Percentiles rank a stretch among this genome's conserved stretches.
phyloP scores from a whole-genome alignment of 2,113 vertebrate genomes.

The Ochotona princeps region DNA sequence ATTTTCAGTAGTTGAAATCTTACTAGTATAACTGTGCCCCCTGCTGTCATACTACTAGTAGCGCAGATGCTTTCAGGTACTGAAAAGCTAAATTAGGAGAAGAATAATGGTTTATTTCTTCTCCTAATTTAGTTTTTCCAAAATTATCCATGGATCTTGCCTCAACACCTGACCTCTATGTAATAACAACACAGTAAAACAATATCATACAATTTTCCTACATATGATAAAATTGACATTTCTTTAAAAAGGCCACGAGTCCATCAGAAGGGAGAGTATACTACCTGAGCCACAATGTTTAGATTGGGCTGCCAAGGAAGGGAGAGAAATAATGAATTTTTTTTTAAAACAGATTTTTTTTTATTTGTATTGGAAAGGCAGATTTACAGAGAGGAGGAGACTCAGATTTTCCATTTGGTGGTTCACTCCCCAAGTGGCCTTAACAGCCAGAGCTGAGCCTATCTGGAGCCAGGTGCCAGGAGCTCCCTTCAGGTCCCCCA shows the following conservation, averaged over 20 bases:
- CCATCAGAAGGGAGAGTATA: not conserved
- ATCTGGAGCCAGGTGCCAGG: too few relatives aligned
- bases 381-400: too few relatives aligned
- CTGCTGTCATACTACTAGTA: not conserved
- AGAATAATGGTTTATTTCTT: not conserved
- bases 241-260: not conserved
- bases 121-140: not conserved
- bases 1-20: not conserved
- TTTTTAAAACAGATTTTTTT: too few relatives aligned
- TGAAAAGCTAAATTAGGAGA: too few relatives aligned
- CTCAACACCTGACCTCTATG: not conserved
- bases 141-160: not conserved
- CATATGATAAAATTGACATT: not conserved
- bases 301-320: not conserved
- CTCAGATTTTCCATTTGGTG: too few relatives aligned
- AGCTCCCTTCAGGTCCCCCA: too few relatives aligned
- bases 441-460: too few relatives aligned
- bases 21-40: not conserved
- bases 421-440: too few relatives aligned
- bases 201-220: not conserved
- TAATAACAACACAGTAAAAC: slow-evolving; percentile 21
- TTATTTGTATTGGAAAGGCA: too few relatives aligned
- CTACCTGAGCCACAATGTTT: not conserved
- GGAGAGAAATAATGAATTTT: not conserved
- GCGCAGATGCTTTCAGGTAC: not conserved